Evolutionary conservation across 2,113 vertebrate genomes (phyloP), one percentile per base, ranked within the genome.

Genomic region (Ia io): DNA sequence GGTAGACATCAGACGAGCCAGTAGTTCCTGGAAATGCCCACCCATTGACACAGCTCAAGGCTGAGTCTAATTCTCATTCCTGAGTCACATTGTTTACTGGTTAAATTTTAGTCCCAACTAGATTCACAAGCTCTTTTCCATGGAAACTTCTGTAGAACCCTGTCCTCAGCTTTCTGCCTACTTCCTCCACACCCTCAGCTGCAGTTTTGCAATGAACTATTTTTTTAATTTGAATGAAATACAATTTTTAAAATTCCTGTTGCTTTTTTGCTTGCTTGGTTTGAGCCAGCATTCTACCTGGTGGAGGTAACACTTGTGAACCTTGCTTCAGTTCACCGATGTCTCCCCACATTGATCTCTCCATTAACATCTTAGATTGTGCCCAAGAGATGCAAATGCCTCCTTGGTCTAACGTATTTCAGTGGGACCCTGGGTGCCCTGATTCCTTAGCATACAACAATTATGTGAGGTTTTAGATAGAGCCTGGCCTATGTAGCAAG

Each of bases 401-500:
- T 84, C 47, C 30, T 61, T 32, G 76, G 49, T 56, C 25, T 23
- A 42, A 2, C 47, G 0, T 96, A 53, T 89, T 76, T 71, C 79
- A 40, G 0, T 40, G 12, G 37, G 9, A 40, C 8, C 80, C 47
- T 74, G 22, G 14, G 42, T 6, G n/a, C 47, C 47, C 71, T 53
- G 35, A 84, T 51, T 76, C 37, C 40, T 84, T 73, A 61, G 32
- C 59, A 23, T 47, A 44, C 22, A 70, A 35, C 56, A 84, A 13
- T 73, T 91, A 84, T 67, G 25, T 94, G 84, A 83, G 18, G 30
- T 77, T 87, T 92, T 76, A 90, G 10, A 74, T 49, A 40, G n/a
- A 91, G 49, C 13, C 37, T 80, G 49, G n/a, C 17, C 30, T 90
- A 87, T 37, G 32, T 76, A 74, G 32, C 49, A 63, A 86, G 79